Evolutionary conservation across 2,113 vertebrate species (phyloP).

Genomic region (Serinus canaria): DNA sequence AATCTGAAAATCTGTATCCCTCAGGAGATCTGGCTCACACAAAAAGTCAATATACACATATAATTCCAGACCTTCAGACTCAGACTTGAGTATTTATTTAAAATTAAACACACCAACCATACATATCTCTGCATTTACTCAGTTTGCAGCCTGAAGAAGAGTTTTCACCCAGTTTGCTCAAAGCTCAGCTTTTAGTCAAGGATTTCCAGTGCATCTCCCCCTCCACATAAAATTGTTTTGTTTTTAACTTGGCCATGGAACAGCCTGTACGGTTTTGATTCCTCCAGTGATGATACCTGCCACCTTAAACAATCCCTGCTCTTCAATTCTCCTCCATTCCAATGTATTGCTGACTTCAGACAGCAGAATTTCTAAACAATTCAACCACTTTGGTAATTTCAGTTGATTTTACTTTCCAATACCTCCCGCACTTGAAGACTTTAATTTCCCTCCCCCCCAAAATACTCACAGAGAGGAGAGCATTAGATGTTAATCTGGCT

Average conservation of each 20-base stretch:
- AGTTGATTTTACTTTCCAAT: neutral
- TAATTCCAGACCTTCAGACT: neutral
- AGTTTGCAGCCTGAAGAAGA: neutral
- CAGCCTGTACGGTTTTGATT: neutral
- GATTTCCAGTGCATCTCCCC: neutral
- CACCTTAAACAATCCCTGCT: neutral
- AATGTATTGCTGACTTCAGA: neutral
- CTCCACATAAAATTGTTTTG: neutral
- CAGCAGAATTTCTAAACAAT: neutral
- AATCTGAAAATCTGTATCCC: no score
- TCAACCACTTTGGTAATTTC: neutral
- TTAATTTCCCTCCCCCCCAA: neutral
- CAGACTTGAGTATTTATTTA: neutral
- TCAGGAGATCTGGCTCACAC: neutral
- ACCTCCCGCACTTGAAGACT: neutral
- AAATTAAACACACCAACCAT: neutral
- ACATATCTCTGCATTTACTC: accelerated
- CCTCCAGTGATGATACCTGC: neutral
- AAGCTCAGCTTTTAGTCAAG: neutral
- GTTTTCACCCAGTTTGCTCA: neutral
- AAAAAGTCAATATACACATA: accelerated
- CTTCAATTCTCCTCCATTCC: accelerated
- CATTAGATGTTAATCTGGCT: constrained; percentile 30
- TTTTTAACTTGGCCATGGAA: neutral
- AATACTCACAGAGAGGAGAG: constrained; percentile 1